Percentiles rank a stretch among this genome's conserved stretches.
These are phyloP conservation scores for Drosophila quinaria DNA, from an alignment of 2,888 invertebrate species.

Conservation along the genomic window DNA sequence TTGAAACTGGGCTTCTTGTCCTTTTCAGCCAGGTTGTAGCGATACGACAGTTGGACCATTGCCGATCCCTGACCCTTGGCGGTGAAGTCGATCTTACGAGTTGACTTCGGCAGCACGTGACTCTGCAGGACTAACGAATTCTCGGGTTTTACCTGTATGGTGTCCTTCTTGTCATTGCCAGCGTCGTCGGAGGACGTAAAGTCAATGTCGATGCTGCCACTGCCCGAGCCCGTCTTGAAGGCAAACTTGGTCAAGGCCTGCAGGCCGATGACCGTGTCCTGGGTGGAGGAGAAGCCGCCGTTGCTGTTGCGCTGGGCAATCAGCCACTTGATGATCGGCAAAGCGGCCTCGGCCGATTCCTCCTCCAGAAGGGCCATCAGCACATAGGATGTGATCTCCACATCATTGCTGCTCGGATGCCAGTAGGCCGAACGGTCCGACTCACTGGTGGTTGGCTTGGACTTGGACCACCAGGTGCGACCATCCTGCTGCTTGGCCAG, in stretches of 20 bases:
- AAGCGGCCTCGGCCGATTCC: constrained; percentile 58
- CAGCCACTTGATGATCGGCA: constrained; percentile 91
- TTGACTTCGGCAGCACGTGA: constrained; percentile 86
- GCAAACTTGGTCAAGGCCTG: constrained; percentile 90
- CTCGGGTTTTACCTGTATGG: constrained; percentile 88
- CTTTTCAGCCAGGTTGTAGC: constrained; percentile 94
- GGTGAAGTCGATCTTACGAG: constrained; percentile 89
- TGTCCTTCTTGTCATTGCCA: constrained; percentile 62
- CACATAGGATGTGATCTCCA: constrained; percentile 96
- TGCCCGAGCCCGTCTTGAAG: constrained; percentile 86
- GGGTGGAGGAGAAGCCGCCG: constrained; percentile 92
- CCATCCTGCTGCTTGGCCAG: constrained; percentile 87
- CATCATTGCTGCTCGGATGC: constrained; percentile 89
- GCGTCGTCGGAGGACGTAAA: constrained; percentile 61
- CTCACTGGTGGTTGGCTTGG: constrained; percentile 80
- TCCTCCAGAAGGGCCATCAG: constrained; percentile 89
- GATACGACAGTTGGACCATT: constrained; percentile 91
- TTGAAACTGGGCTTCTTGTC: constrained; percentile 95
- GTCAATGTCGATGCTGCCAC: constrained; percentile 74
- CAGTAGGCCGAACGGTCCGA: constrained; percentile 55
- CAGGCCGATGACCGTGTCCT: constrained; percentile 92
- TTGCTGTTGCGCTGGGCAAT: constrained; percentile 89
- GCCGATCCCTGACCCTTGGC: constrained; percentile 94
- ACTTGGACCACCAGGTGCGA: constrained; percentile 93
- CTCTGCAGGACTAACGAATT: constrained; percentile 94